phyloP scores from a whole-genome alignment of 2,113 vertebrate species.

The Hemibagrus wyckioides region DNA sequence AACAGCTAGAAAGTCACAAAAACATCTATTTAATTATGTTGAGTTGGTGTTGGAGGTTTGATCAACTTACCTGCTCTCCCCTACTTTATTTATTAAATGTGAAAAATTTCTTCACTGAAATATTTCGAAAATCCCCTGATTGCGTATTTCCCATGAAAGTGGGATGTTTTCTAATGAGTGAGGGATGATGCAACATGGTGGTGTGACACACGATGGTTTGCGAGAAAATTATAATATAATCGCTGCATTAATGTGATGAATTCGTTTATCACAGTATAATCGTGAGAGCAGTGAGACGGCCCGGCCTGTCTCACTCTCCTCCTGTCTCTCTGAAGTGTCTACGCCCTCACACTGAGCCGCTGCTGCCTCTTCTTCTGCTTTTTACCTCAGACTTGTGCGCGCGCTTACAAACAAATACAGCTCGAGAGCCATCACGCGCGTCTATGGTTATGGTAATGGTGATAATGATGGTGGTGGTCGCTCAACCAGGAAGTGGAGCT shows the following conservation, averaged over 20 bases:
- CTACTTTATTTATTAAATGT: background rate
- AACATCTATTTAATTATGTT: too few relatives aligned
- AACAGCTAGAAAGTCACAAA: too few relatives aligned
- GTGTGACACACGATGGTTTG: too few relatives aligned
- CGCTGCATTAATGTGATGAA: background rate
- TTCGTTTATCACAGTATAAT: background rate
- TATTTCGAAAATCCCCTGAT: background rate
- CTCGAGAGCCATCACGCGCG: background rate
- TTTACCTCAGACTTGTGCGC: background rate
- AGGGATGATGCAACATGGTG: background rate
- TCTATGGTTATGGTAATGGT: background rate
- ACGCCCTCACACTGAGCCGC: background rate
- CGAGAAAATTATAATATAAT: background rate
- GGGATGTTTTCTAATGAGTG: background rate
- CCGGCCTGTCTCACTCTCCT: background rate
- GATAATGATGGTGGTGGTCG: background rate
- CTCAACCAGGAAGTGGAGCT: conserved; percentile 6
- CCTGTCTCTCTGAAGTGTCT: background rate
- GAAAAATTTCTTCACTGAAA: background rate
- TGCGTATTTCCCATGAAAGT: background rate
- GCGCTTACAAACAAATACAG: background rate
- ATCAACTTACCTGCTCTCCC: background rate
- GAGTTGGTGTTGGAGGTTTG: too few relatives aligned
- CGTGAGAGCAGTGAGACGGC: background rate
- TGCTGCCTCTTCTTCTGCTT: background rate